Conservation (phyloP, 2,888 invertebrate genomes). For the Ophioninae sp. region DNA sequence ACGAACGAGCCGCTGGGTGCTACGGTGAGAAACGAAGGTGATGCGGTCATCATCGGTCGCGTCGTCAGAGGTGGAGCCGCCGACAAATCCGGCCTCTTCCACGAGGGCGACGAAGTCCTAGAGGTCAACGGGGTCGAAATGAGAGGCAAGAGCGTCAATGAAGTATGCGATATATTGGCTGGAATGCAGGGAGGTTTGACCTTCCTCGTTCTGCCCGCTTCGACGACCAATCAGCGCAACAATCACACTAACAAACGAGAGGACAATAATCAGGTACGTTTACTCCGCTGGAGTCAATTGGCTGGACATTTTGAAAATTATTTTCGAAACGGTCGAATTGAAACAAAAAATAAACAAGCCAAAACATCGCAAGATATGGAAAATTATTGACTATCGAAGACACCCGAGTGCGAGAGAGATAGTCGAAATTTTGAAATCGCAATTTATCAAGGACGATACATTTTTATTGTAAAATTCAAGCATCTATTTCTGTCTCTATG, state of each 20-base stretch:
- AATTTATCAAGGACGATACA: too few species aligned
- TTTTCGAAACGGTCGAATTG: too few species aligned
- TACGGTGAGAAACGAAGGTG: conserved; percentile 95
- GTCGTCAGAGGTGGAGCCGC: conserved; percentile 98
- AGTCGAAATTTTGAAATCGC: too few species aligned
- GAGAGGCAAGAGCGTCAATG: conserved; percentile 98
- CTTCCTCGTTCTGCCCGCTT: conserved; percentile 92
- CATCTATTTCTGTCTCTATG: too few species aligned
- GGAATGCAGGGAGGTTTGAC: conserved; percentile 96
- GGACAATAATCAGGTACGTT: conserved; percentile 75
- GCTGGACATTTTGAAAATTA: too few species aligned
- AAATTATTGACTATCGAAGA: too few species aligned
- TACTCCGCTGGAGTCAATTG: not conserved
- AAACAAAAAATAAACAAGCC: too few species aligned
- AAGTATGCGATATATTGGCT: conserved; percentile 97
- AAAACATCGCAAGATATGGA: too few species aligned
- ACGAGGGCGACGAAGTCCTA: conserved; percentile 98
- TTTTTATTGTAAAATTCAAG: too few species aligned
- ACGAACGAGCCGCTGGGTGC: conserved; percentile 96
- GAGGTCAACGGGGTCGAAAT: conserved; percentile 98
- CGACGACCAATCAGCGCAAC: conserved; percentile 77
- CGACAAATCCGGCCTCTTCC: conserved; percentile 96
- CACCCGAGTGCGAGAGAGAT: too few species aligned
- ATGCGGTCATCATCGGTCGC: conserved; percentile 95
- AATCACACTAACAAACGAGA: conserved; percentile 72